Conservation (phyloP, 2,113 vertebrate genomes). For the Sarotherodon lohbergeri region DNA sequence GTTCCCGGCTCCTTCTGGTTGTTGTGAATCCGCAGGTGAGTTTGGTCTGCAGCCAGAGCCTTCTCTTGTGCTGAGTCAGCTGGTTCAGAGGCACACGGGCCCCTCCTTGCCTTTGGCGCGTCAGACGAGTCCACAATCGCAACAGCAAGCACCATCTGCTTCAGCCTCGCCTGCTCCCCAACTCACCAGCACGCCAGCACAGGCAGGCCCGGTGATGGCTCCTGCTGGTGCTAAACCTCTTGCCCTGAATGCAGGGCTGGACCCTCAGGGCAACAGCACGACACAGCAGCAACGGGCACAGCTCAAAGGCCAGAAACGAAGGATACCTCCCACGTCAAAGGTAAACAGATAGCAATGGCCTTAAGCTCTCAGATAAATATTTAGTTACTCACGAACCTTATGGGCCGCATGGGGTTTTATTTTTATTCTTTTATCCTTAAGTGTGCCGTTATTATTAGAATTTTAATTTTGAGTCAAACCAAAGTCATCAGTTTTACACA, state of each 20-base stretch:
- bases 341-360: conserved; percentile 45
- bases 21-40: conserved; percentile 68
- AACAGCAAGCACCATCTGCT: conserved; percentile 37
- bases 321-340: conserved; percentile 87
- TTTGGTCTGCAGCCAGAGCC: conserved; percentile 95
- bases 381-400: not conserved
- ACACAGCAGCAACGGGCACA: conserved; percentile 75
- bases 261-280: conserved; percentile 74
- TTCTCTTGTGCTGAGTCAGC: conserved; percentile 90
- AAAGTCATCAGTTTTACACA: not conserved
- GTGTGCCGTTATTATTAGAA: not conserved
- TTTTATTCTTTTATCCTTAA: not conserved
- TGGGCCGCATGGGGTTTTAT: not conserved
- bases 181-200: conserved; percentile 40
- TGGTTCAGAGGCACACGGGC: conserved; percentile 82
- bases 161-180: conserved; percentile 58
- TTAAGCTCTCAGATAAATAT: not conserved
- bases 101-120: conserved; percentile 62
- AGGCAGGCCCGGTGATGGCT: conserved; percentile 46
- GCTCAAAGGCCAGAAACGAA: conserved; percentile 86
- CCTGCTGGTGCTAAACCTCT: conserved; percentile 59
- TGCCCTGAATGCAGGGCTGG: conserved; percentile 58
- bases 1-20: not conserved
- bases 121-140: conserved; percentile 64
- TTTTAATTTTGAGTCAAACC: not conserved